These are phyloP conservation scores for Neria commutata DNA, from an alignment of 2,888 invertebrate species.

Conservation along the genomic window DNA sequence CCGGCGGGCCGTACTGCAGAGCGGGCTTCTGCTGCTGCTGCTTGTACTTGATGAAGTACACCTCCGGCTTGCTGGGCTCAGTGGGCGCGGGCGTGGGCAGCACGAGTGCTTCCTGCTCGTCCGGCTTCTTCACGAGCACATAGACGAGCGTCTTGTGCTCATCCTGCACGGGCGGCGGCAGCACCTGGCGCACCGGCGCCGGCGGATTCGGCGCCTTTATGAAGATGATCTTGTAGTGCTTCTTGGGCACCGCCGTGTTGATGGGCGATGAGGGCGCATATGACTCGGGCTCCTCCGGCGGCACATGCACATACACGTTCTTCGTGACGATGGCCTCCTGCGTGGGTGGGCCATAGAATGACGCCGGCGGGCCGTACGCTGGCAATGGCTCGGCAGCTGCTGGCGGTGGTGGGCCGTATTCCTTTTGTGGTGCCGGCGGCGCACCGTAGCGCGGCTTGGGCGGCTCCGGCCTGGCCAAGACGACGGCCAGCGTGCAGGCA, in stretches of 20 bases:
- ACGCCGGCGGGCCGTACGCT: constrained; percentile 56
- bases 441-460: constrained; percentile 57
- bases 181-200: constrained; percentile 62
- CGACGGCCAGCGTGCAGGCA: constrained; percentile 57
- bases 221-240: constrained; percentile 67
- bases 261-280: constrained; percentile 59
- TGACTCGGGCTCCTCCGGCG: constrained; percentile 64
- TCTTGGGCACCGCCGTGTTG: constrained; percentile 63
- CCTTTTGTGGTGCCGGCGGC: constrained; percentile 51
- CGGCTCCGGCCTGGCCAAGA: constrained; percentile 61
- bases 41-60: constrained; percentile 85
- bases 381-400: constrained; percentile 46
- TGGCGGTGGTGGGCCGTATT: constrained; percentile 53
- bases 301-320: constrained; percentile 66
- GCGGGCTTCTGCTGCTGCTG: constrained; percentile 56
- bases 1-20: constrained; percentile 56
- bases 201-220: constrained; percentile 66
- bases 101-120: constrained; percentile 78
- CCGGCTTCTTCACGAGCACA: constrained; percentile 87
- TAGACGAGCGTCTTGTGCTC: constrained; percentile 90
- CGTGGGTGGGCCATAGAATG: constrained; percentile 55
- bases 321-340: constrained; percentile 57
- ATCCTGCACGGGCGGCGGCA: constrained; percentile 76
- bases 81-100: constrained; percentile 83
- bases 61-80: constrained; percentile 87